These are phyloP conservation scores for Hyles euphorbiae DNA, from an alignment of 1,140 invertebrate genomes.

Conservation along the genomic window DNA sequence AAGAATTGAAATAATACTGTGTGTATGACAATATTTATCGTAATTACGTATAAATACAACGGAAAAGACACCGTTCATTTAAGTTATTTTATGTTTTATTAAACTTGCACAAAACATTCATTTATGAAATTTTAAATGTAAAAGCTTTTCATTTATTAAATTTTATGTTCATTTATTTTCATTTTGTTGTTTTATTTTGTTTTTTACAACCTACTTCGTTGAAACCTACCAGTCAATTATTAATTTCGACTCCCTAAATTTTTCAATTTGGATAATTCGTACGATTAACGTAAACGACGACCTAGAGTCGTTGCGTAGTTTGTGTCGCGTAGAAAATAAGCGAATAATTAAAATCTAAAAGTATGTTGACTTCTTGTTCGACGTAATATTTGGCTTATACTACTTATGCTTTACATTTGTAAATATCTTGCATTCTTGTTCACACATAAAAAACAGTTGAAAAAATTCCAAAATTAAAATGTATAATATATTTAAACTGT, in stretches of 20 bases:
- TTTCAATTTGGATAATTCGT: slow-evolving; percentile 10
- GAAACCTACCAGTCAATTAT: slow-evolving; percentile 14
- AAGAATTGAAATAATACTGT: slow-evolving; percentile 6
- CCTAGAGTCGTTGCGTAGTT: neutral
- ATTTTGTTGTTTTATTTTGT: slow-evolving; percentile 1
- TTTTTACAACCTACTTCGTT: neutral
- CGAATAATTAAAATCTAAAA: too few relatives aligned
- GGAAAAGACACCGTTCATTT: too few relatives aligned
- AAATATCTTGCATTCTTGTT: too few relatives aligned
- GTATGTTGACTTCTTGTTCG: too few relatives aligned
- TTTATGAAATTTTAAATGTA: neutral
- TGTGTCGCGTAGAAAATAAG: neutral
- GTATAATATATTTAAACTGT: too few relatives aligned
- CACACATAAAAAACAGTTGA: too few relatives aligned
- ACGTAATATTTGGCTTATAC: too few relatives aligned
- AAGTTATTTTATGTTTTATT: too few relatives aligned
- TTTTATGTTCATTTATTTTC: slow-evolving; percentile 6
- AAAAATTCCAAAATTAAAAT: too few relatives aligned
- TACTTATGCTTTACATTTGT: too few relatives aligned
- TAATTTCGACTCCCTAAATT: slow-evolving; percentile 14
- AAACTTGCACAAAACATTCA: too few relatives aligned
- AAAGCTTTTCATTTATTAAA: slow-evolving; percentile 8
- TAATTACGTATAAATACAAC: neutral
- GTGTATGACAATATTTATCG: slow-evolving; percentile 9
- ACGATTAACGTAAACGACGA: neutral